A percentile compares a stretch with the other conserved stretches of the same genome.
Conservation (phyloP, 2,888 invertebrate species). For the Scaptomyza tumidula region DNA sequence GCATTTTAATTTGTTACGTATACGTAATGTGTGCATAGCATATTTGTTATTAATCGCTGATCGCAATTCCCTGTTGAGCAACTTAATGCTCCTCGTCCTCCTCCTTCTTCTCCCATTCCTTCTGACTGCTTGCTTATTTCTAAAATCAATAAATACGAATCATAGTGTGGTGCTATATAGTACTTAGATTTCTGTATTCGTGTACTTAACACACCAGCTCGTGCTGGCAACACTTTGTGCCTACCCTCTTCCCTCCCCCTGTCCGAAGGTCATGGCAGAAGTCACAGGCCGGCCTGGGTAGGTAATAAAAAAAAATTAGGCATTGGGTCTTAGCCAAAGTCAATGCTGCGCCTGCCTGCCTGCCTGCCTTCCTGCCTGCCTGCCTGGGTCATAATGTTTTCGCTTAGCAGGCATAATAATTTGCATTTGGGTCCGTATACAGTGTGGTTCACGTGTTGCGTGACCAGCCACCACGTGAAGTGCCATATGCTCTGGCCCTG, state of each 20-base stretch:
- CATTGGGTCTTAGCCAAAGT: slow-evolving; percentile 57
- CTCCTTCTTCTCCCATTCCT: slow-evolving; percentile 2
- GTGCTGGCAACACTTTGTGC: slow-evolving; percentile 28
- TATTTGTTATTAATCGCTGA: slow-evolving; percentile 26
- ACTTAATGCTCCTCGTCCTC: slow-evolving; percentile 34
- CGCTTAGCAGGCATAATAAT: slow-evolving; percentile 40
- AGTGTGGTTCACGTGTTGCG: slow-evolving; percentile 28
- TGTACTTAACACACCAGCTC: slow-evolving; percentile 15
- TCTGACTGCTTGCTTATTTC: not conserved
- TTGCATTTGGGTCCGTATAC: slow-evolving; percentile 37
- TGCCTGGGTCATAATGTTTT: slow-evolving; percentile 39
- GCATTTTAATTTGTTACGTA: not conserved
- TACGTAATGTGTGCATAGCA: not conserved
- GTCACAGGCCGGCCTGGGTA: slow-evolving; percentile 16
- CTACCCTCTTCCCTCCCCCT: slow-evolving; percentile 22
- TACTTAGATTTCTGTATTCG: slow-evolving; percentile 21
- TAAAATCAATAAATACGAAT: slow-evolving; percentile 49
- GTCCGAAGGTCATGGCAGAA: slow-evolving; percentile 52
- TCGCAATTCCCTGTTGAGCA: slow-evolving; percentile 31
- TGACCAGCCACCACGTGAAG: slow-evolving; percentile 56
- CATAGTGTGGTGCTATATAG: slow-evolving; percentile 1
- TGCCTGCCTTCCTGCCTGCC: slow-evolving; percentile 37
- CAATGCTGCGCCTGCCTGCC: slow-evolving; percentile 52
- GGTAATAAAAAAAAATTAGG: slow-evolving; percentile 33
- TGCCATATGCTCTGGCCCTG: slow-evolving; percentile 28